Evolutionary conservation across 2,113 vertebrate genomes (phyloP).

Genomic region (Xiphophorus couchianus): DNA sequence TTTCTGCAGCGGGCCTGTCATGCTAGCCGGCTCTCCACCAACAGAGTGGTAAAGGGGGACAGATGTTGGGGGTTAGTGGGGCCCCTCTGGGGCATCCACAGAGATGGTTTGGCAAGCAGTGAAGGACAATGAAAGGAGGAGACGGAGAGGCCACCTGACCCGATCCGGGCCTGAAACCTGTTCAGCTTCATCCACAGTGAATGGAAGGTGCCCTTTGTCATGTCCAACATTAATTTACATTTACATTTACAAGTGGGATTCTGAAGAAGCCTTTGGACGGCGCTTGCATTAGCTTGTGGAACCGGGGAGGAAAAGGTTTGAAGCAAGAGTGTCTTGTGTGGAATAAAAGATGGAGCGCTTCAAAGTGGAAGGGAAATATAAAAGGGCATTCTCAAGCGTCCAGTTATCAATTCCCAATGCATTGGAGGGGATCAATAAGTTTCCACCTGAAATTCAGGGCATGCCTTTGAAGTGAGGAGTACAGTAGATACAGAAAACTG

Average conservation of each 20-base stretch:
- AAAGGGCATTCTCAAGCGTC: conserved; percentile 78
- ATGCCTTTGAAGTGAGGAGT: conserved; percentile 70
- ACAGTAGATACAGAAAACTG: conserved; percentile 38
- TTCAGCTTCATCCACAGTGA: conserved; percentile 47
- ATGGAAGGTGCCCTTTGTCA: conserved; percentile 47
- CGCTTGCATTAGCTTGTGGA: conserved; percentile 27
- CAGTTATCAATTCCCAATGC: conserved; percentile 74
- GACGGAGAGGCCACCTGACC: conserved; percentile 56
- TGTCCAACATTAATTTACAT: conserved; percentile 36
- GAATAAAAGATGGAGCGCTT: conserved; percentile 62
- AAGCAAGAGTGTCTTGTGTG: conserved; percentile 49
- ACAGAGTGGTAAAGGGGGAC: conserved; percentile 69
- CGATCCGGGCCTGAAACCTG: conserved; percentile 49
- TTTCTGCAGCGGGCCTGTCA: conserved; percentile 59
- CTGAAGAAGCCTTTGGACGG: conserved; percentile 1
- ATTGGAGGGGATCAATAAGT: conserved; percentile 76
- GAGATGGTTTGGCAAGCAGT: conserved; percentile 62
- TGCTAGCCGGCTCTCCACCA: conserved; percentile 42
- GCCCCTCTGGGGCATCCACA: conserved; percentile 63
- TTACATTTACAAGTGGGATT: conserved; percentile 21
- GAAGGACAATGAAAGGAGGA: conserved; percentile 55
- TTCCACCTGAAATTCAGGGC: conserved; percentile 71
- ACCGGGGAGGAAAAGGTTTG: conserved; percentile 34
- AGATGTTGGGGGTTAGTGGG: conserved; percentile 75
- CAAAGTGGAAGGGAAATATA: conserved; percentile 70